phyloP scores from a whole-genome alignment of 2,113 vertebrate genomes.

The Carollia perspicillata region DNA sequence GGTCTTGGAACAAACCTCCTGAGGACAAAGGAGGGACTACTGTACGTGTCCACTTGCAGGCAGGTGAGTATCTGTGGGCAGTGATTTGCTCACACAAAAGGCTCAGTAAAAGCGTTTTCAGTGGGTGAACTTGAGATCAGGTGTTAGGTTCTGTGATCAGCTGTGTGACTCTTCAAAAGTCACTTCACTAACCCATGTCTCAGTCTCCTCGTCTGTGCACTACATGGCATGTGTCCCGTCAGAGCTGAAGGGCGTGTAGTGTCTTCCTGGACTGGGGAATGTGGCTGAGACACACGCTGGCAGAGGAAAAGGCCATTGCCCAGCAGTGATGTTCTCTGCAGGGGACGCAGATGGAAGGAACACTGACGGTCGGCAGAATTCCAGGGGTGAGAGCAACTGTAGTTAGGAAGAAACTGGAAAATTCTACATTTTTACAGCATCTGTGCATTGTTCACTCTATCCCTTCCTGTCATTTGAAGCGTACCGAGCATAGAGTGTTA shows the following conservation, averaged over 20 bases:
- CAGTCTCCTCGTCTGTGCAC: background rate
- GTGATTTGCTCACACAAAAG: background rate
- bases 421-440: background rate
- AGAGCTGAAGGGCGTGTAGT: background rate
- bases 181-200: background rate
- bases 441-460: background rate
- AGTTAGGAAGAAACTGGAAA: background rate
- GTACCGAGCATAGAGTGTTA: background rate
- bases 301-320: background rate
- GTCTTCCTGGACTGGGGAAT: background rate
- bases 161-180: background rate
- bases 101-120: background rate
- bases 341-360: background rate
- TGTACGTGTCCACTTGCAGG: background rate
- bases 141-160: background rate
- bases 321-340: fast-evolving
- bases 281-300: fast-evolving
- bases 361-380: background rate
- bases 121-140: background rate
- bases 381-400: no score
- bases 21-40: background rate
- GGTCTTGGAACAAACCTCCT: background rate
- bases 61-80: background rate
- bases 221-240: background rate
- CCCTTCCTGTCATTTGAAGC: background rate